Base-by-base conservation (phyloP, 2,113 vertebrate species). In the Lasiurus cinereus region DNA sequence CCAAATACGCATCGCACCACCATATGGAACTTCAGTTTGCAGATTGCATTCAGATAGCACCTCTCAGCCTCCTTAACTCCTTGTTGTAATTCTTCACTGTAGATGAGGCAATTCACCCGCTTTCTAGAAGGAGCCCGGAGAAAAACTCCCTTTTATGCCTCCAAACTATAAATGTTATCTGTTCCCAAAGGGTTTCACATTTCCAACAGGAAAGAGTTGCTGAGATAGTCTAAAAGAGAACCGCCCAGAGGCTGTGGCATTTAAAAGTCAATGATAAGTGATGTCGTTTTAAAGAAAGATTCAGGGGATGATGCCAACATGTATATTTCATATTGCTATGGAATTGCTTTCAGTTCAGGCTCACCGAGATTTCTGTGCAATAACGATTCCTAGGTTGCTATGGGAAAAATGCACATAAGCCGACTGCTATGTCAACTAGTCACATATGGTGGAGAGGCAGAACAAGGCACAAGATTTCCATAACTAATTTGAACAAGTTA, bases 361-460 rank as follows among this genome's bases (percentile, higher is more conserved):
- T 89, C 86, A 33, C 84, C 92, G 76, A 91, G 79, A 93, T 91
- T 95, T 94, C 96, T 96, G 97, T 96, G 96, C 96, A 98, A 91
- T 97, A 96, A 95, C 94, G 96, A 97, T 98, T 93, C 96, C 94
- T 85, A 50, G 94, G 98, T 98, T 98, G 98, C 98, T 96, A 98
- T 98, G 98, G 98, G 92, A 98, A 98, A 97, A 94, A 54, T 89
- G 88, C 86, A 88, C 95, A 96, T 98, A 96, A 96, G 96, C 95
- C 95, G 86, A 97, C 97, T 95, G 95, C 97, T 98, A 83, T 98
- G 97, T 97, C 96, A 98, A 97, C 97, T 94, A 95, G 96, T 94
- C 95, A 92, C 98, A 98, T 98, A 98, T 97, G 98, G 97, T 91
- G 43, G 97, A 96, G 85, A 94, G 5, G 50, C 92, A 97, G 94